phyloP scores from a whole-genome alignment of 2,797 vertebrate species.

The Lateolabrax maculatus region DNA sequence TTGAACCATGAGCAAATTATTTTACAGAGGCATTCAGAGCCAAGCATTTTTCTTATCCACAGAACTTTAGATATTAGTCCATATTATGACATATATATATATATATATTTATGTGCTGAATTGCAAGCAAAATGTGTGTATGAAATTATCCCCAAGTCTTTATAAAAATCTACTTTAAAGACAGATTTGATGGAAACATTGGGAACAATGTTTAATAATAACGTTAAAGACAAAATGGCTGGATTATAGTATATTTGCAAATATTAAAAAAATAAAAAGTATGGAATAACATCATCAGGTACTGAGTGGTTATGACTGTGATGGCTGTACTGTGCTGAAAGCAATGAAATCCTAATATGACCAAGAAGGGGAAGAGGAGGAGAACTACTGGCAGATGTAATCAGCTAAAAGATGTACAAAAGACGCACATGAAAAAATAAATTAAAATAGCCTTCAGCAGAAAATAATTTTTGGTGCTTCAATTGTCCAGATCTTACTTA shows the following conservation, averaged over 20 bases:
- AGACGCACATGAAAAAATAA: neutral
- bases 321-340: neutral
- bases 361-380: neutral
- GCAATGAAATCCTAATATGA: neutral
- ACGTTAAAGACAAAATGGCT: neutral
- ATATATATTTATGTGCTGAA: neutral
- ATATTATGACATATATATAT: neutral
- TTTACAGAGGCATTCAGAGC: neutral
- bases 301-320: neutral
- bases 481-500: neutral
- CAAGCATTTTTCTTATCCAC: neutral
- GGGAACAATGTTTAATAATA: neutral
- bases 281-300: neutral
- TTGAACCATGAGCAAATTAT: neutral
- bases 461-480: neutral
- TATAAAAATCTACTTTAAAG: too few species aligned
- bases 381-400: neutral
- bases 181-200: neutral
- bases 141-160: neutral
- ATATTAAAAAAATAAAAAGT: neutral
- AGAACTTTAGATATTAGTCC: neutral
- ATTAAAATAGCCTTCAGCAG: neutral
- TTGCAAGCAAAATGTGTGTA: neutral
- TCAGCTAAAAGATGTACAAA: neutral
- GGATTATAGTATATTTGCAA: neutral